phyloP scores from a whole-genome alignment of 2,113 vertebrate species.

The Pleuronectes platessa region DNA sequence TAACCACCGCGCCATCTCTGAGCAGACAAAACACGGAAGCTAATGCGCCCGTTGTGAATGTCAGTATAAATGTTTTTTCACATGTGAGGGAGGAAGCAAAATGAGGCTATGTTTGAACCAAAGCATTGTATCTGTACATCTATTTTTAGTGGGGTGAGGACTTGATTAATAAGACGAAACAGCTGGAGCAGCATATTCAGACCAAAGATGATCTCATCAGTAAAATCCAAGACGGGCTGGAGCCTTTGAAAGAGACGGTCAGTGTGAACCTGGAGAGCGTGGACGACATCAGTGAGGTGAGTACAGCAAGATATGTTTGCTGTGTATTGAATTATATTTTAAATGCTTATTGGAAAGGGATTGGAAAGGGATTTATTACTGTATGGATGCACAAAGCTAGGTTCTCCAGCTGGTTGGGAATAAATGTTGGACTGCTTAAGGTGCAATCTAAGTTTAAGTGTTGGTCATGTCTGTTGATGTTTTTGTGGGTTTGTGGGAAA shows the following conservation, averaged over 20 bases:
- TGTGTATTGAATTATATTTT: not conserved
- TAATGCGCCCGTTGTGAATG: constrained; percentile 2
- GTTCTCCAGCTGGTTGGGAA: no score
- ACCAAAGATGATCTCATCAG: constrained; percentile 65
- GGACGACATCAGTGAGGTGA: constrained; percentile 72
- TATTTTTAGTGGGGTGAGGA: constrained; percentile 51
- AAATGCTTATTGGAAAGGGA: not conserved
- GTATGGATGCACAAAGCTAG: no score
- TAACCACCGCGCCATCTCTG: constrained; percentile 32
- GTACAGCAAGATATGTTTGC: not conserved
- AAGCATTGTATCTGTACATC: not conserved
- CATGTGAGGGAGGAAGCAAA: not conserved
- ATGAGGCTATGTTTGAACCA: not conserved
- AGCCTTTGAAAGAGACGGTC: constrained; percentile 41
- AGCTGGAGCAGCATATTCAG: constrained; percentile 65
- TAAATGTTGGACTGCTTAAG: no score
- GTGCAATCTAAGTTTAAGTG: no score
- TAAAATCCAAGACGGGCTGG: constrained; percentile 54
- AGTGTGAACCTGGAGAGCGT: constrained; percentile 61
- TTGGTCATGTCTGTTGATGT: no score
- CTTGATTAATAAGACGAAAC: constrained; percentile 57
- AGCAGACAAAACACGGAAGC: constrained; percentile 18
- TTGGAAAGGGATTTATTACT: not conserved
- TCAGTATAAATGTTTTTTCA: not conserved
- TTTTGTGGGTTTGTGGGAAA: no score